phyloP scores from a whole-genome alignment of 2,888 invertebrate species.

The Synanthedon formicaeformis region DNA sequence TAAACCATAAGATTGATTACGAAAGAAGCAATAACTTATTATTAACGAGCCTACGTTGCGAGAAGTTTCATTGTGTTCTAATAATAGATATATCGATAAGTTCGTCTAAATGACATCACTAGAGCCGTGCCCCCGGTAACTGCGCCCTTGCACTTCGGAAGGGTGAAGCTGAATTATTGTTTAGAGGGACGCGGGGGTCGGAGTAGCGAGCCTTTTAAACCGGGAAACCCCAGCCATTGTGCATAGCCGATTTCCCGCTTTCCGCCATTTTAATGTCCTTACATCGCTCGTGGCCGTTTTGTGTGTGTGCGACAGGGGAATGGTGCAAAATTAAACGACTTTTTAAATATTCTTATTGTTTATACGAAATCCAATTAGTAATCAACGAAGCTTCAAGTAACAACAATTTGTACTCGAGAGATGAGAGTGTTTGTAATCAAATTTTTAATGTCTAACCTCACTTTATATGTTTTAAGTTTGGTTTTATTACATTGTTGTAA shows the following conservation, averaged over 20 bases:
- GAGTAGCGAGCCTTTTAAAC: slow-evolving; percentile 42
- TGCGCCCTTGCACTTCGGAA: slow-evolving; percentile 70
- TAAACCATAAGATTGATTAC: not conserved
- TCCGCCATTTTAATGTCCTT: slow-evolving; percentile 66
- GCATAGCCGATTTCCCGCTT: slow-evolving; percentile 67
- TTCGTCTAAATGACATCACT: slow-evolving; percentile 22
- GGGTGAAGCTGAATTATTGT: slow-evolving; percentile 71
- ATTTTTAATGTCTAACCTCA: too few relatives aligned
- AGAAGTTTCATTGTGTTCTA: not conserved
- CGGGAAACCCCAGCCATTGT: slow-evolving; percentile 69
- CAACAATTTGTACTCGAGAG: too few relatives aligned
- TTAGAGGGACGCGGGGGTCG: slow-evolving; percentile 35
- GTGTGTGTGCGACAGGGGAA: slow-evolving; percentile 15
- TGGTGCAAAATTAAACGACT: not conserved
- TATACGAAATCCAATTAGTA: too few relatives aligned
- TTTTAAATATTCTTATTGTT: too few relatives aligned
- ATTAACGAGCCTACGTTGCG: too few relatives aligned
- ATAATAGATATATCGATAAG: slow-evolving; percentile 5
- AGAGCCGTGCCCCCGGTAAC: slow-evolving; percentile 45
- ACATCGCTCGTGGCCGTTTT: slow-evolving; percentile 16
- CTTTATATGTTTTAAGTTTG: too few relatives aligned
- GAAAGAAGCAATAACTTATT: too few relatives aligned
- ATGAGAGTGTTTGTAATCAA: too few relatives aligned
- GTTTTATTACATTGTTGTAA: too few relatives aligned
- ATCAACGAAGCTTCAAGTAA: too few relatives aligned